These are phyloP conservation scores for Myocastor coypus DNA, from an alignment of 2,113 vertebrate species.

Conservation along the genomic window DNA sequence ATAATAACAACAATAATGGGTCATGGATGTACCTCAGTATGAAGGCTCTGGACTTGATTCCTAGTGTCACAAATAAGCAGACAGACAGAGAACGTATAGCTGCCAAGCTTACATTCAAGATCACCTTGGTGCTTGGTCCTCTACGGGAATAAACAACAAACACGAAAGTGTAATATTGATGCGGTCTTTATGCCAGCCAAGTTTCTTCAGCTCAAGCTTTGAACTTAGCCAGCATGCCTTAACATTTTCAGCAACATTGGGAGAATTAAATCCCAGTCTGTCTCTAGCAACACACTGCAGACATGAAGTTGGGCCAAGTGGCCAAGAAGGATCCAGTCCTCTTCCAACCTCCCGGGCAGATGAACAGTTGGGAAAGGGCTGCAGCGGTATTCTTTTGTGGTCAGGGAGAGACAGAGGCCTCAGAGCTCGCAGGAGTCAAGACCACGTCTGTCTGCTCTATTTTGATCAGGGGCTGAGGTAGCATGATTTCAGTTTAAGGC, in stretches of 20 bases:
- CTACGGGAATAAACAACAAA: neutral
- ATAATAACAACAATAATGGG: too few species aligned
- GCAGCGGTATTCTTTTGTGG: neutral
- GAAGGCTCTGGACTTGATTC: neutral
- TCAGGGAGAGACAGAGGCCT: neutral
- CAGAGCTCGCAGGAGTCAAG: neutral
- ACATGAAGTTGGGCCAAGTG: neutral
- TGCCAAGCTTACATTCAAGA: neutral
- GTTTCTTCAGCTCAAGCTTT: neutral
- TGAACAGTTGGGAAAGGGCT: neutral
- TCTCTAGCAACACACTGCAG: neutral
- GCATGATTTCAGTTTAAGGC: neutral
- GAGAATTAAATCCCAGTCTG: neutral
- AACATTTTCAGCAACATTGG: neutral
- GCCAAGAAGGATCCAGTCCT: neutral
- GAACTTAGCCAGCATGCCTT: neutral
- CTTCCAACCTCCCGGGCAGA: neutral
- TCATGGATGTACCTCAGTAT: neutral
- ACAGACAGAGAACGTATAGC: neutral
- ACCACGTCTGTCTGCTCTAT: neutral
- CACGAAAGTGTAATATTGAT: neutral
- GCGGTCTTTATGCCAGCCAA: neutral
- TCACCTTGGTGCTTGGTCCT: neutral
- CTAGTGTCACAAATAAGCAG: neutral
- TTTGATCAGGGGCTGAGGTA: neutral